Percentiles rank a stretch among this genome's conserved stretches.
Conservation (phyloP, 2,113 vertebrate species). For the Chaetodon auriga region DNA sequence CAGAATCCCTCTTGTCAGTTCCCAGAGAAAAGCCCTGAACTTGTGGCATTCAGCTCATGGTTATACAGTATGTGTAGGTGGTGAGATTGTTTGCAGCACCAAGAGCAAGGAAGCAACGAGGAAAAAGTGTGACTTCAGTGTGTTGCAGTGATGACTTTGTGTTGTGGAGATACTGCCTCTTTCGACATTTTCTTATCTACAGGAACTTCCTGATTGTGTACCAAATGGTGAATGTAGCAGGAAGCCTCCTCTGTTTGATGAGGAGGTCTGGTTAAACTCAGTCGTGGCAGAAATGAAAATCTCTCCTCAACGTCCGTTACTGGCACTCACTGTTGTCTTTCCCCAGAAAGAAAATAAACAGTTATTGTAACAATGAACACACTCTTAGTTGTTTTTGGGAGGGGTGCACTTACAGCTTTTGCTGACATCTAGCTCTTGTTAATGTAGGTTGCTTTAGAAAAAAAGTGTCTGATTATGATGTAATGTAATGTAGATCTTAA, state of each 20-base stretch:
- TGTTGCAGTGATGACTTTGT: background rate
- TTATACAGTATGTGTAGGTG: background rate
- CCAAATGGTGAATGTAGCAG: background rate
- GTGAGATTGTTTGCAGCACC: constrained; percentile 3
- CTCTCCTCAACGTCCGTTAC: background rate
- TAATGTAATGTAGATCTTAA: background rate
- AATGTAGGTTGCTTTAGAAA: background rate
- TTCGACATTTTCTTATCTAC: background rate
- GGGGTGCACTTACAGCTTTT: constrained; percentile 1
- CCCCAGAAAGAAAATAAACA: background rate
- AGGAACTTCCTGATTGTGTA: background rate
- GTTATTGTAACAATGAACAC: background rate
- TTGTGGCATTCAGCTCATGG: background rate
- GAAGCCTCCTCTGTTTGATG: background rate
- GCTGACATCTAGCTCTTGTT: background rate
- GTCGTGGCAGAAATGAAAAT: background rate
- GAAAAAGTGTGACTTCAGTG: background rate
- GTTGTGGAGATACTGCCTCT: background rate
- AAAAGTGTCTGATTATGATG: background rate
- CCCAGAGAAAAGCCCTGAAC: background rate
- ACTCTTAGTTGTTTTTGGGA: background rate
- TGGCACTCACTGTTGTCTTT: background rate
- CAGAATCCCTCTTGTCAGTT: background rate
- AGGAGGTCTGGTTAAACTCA: background rate
- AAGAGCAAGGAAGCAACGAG: background rate